Conservation (phyloP, 1,140 invertebrate genomes). For the Cheumatopsyche charites region DNA sequence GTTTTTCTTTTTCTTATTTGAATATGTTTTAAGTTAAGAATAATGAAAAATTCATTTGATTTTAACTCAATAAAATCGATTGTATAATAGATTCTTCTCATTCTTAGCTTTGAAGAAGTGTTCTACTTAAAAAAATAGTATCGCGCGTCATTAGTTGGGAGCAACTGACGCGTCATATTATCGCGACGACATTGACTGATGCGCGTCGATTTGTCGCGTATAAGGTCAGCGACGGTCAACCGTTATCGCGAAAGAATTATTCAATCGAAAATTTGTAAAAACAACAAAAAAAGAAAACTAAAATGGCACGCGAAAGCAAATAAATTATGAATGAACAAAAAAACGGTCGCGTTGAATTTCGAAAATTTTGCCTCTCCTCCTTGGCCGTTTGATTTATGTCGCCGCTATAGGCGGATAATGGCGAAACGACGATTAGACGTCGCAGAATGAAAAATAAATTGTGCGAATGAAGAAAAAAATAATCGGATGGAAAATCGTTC, state of each 20-base stretch:
- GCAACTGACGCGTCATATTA: slow-evolving; percentile 6
- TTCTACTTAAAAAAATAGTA: no score
- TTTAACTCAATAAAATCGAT: no score
- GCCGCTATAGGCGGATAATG: neutral
- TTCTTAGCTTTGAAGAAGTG: no score
- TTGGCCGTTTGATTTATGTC: slow-evolving; percentile 6
- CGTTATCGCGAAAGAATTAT: neutral
- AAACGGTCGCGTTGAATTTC: slow-evolving; percentile 3
- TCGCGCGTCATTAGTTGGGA: neutral
- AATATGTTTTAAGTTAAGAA: no score
- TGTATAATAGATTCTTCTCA: no score
- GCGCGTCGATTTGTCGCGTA: neutral
- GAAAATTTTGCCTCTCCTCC: slow-evolving; percentile 3
- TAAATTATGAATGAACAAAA: neutral
- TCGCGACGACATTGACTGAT: slow-evolving; percentile 24
- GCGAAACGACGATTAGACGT: slow-evolving; percentile 20
- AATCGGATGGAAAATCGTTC: no score
- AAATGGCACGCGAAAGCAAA: neutral
- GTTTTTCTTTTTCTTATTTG: no score
- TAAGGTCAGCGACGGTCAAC: slow-evolving; percentile 25
- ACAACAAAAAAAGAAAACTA: neutral
- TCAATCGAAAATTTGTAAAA: neutral
- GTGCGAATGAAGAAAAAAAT: neutral
- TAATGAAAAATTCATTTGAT: no score
- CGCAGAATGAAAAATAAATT: slow-evolving; percentile 1